A percentile compares a stretch with the other conserved stretches of the same genome.
Evolutionary conservation across 2,888 invertebrate species (phyloP).

Genomic region (Cetonia aurata): DNA sequence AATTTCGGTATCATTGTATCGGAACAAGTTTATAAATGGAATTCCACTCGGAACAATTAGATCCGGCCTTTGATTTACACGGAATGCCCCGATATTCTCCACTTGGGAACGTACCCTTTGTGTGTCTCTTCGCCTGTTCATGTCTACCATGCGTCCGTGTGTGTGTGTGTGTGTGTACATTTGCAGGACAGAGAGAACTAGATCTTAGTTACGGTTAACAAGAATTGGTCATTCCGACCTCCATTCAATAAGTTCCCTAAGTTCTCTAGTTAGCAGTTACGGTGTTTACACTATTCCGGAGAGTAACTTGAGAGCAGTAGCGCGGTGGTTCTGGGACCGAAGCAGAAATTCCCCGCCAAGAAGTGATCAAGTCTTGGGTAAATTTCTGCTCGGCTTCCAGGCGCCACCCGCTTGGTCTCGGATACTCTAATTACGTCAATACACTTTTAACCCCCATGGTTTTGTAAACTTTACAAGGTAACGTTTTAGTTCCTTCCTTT

Average conservation of each 20-base stretch:
- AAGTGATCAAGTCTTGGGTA: conserved; percentile 35
- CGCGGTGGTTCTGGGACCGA: not conserved
- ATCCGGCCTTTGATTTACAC: conserved; percentile 59
- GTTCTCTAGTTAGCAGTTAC: conserved; percentile 64
- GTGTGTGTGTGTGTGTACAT: not conserved
- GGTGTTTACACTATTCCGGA: conserved; percentile 57
- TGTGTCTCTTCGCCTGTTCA: not conserved
- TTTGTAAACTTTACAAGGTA: too few species aligned
- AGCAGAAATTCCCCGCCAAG: conserved; percentile 12
- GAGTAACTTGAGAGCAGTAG: not conserved
- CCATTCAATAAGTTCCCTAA: conserved; percentile 64
- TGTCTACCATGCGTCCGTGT: not conserved
- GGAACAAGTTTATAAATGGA: conserved; percentile 59
- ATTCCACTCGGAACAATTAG: conserved; percentile 59
- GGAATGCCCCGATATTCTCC: conserved; percentile 53
- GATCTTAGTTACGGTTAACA: conserved; percentile 55
- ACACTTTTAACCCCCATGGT: conserved; percentile 20
- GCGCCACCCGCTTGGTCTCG: conserved; percentile 10
- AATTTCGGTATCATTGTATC: conserved; percentile 59
- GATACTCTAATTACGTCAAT: conserved; percentile 36
- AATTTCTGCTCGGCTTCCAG: conserved; percentile 17
- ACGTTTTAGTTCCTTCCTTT: too few species aligned
- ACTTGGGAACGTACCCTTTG: conserved; percentile 45
- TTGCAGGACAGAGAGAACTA: not conserved
- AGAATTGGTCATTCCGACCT: conserved; percentile 60